Base-by-base conservation (phyloP, 2,113 vertebrate species). In the Apeltes quadracus region DNA sequence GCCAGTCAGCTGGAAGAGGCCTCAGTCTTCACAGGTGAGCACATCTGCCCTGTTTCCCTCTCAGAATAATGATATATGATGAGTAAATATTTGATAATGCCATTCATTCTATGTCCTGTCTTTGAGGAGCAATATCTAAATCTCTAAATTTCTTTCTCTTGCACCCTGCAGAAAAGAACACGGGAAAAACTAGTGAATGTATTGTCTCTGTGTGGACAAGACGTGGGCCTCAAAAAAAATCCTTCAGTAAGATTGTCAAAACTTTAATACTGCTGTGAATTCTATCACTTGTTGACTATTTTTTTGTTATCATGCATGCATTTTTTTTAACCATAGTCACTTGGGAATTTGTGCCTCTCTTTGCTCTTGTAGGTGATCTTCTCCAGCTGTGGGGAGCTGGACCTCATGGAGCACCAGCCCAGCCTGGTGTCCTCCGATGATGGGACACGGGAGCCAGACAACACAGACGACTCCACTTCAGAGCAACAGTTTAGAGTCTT, bases 401-500 rank as follows among this genome's bases (percentile, higher is more conserved):
- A 99, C 76, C 93, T 97, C 76, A 96, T 96, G 76, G 98, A 99
- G 89, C 96, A 96, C 69, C 98, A 97, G 92, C 94, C 95, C 0
- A 98, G 96, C 83, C 89, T 96, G 91, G 96, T 97, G 66, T 95
- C 97, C 11, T 98, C 96, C 0, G 96, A 98, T 78, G 97, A 99
- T 44, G 96, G 97, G 32, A 88, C 94, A 9, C 91, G 96, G 27
- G 97, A 98, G 54, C 93, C 94, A 61, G 98, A 99, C 81, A 98
- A 95, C 82, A 95, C 94, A 82, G 97, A 99, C 8, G 97, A 98
- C 89, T 94, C 95, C 7, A 95, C 96, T 83, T 98, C 97, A 14
- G 98, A 99, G 88, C 97, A 99, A 71, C 98, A 99, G 88, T 99
- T 99, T 89, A 90, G 97, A 78, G 98, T 99, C 85, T 99, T 99